Evolutionary conservation across 2,888 invertebrate species (phyloP).

Genomic region (Ennomos fuscantarius): DNA sequence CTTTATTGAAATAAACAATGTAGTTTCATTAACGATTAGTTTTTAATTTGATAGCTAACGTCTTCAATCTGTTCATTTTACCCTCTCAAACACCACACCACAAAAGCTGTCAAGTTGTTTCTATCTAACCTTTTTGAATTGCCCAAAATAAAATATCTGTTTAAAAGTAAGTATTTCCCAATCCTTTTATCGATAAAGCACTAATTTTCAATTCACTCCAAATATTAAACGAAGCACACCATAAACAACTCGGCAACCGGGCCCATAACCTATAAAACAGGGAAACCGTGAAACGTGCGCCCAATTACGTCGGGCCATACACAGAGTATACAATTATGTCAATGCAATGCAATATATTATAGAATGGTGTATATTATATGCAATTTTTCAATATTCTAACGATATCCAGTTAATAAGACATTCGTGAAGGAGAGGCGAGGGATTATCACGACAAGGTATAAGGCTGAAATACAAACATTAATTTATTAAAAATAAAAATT

Average conservation of each 20-base stretch:
- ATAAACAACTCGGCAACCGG: slow-evolving; percentile 12
- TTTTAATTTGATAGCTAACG: no score
- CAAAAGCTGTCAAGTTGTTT: no score
- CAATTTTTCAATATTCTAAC: slow-evolving; percentile 60
- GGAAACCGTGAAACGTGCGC: slow-evolving; percentile 38
- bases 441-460: slow-evolving; percentile 44
- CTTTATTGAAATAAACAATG: no score
- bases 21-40: no score
- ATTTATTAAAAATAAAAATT: no score
- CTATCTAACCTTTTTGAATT: no score
- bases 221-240: slow-evolving; percentile 2
- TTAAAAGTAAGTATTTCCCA: neutral
- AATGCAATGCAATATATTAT: slow-evolving; percentile 20
- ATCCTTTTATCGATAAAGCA: neutral
- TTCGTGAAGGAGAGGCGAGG: slow-evolving; percentile 41
- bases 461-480: slow-evolving; percentile 20
- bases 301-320: slow-evolving; percentile 42
- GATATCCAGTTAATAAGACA: slow-evolving; percentile 58
- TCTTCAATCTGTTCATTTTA: no score
- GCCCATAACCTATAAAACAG: slow-evolving; percentile 41
- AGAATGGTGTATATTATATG: slow-evolving; percentile 38
- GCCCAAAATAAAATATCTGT: no score
- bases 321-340: slow-evolving; percentile 37
- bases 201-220: slow-evolving; percentile 3
- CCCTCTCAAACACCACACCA: no score